phyloP scores from a whole-genome alignment of 2,113 vertebrate species.

The Ochotona princeps region DNA sequence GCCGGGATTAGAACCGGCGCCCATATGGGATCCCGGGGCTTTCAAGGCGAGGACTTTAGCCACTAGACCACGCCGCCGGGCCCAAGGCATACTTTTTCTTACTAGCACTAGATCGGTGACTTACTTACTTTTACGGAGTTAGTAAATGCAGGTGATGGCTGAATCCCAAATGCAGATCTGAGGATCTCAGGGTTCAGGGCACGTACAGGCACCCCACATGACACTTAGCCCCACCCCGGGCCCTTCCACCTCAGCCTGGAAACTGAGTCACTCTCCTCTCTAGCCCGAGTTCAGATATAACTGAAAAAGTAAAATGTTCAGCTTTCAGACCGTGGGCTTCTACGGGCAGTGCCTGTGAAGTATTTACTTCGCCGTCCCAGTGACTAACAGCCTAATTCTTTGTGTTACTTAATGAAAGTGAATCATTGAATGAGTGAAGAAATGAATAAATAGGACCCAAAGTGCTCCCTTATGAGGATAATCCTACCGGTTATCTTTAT shows the following conservation, averaged over 20 bases:
- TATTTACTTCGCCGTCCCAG: neutral
- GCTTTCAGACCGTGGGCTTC: neutral
- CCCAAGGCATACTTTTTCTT: too few relatives aligned
- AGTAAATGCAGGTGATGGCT: neutral
- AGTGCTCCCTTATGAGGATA: neutral
- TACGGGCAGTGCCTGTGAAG: neutral
- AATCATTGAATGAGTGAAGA: conserved; percentile 30
- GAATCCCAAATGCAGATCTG: neutral
- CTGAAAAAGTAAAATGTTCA: neutral
- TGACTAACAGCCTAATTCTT: neutral
- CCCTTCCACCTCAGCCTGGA: neutral
- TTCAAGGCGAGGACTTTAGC: too few relatives aligned
- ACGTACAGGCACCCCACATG: neutral
- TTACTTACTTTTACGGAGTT: too few relatives aligned
- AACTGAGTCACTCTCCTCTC: neutral
- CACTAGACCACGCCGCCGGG: too few relatives aligned
- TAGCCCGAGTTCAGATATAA: conserved; percentile 8
- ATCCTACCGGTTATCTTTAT: neutral
- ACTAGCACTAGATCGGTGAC: too few relatives aligned
- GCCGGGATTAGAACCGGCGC: too few relatives aligned
- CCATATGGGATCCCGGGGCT: too few relatives aligned
- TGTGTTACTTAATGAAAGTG: neutral
- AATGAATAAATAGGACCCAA: neutral
- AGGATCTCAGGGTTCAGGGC: neutral
- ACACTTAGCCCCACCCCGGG: neutral